Evolutionary conservation across 2,888 invertebrate genomes (phyloP).

Genomic region (Heliconius aoede): DNA sequence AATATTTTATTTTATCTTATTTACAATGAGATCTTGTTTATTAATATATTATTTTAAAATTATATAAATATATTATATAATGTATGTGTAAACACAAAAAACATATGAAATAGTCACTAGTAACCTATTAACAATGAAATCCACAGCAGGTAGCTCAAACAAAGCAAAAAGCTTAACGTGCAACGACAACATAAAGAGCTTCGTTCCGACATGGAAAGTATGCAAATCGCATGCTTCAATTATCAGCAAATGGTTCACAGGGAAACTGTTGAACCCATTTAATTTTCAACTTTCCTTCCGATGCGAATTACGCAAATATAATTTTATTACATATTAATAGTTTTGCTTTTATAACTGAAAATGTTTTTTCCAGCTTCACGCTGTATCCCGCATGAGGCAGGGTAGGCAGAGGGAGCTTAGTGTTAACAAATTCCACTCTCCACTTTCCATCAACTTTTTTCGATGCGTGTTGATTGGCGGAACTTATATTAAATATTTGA

Average conservation of each 20-base stretch:
- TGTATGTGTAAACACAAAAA: too few species aligned
- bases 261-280: slow-evolving; percentile 42
- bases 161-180: slow-evolving; percentile 1
- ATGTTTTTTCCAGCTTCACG: background rate
- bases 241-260: slow-evolving; percentile 42
- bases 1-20: too few species aligned
- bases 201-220: slow-evolving; percentile 40
- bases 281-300: slow-evolving; percentile 46
- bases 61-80: too few species aligned
- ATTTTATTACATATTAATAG: slow-evolving; percentile 25
- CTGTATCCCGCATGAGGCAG: background rate
- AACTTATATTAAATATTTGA: background rate
- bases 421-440: background rate
- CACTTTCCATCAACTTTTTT: background rate
- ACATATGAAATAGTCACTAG: background rate
- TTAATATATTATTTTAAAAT: too few species aligned
- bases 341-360: background rate
- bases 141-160: background rate
- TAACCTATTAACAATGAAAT: background rate
- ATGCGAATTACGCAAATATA: slow-evolving; percentile 50
- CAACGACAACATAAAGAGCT: slow-evolving; percentile 14
- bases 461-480: background rate
- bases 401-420: background rate
- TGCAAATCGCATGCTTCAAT: slow-evolving; percentile 41
- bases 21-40: too few species aligned